Evolutionary conservation across 1,140 invertebrate genomes (phyloP).

Genomic region (Octopus sinensis): DNA sequence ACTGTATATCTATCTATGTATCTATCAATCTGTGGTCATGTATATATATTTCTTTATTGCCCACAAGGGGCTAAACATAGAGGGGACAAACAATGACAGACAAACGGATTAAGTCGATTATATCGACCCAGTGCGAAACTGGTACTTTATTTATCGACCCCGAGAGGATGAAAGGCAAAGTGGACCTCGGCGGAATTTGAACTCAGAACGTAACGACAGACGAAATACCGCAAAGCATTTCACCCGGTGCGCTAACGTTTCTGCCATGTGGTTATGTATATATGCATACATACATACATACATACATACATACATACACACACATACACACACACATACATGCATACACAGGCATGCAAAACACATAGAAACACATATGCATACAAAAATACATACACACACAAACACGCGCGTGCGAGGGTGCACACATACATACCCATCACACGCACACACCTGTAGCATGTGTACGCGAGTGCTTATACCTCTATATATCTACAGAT

Average conservation of each 20-base stretch:
- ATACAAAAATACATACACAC: not conserved
- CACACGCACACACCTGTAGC: not conserved
- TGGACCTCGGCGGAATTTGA: too few relatives aligned
- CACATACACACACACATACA: not conserved
- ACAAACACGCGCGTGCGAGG: not conserved
- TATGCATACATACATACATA: not conserved
- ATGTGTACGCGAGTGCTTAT: not conserved
- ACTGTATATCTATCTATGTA: too few relatives aligned
- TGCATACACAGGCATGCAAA: not conserved
- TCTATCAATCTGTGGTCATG: too few relatives aligned
- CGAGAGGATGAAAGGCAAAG: not conserved
- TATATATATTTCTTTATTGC: too few relatives aligned
- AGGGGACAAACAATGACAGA: too few relatives aligned
- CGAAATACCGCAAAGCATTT: too few relatives aligned
- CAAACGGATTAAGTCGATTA: too few relatives aligned
- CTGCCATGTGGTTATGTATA: not conserved
- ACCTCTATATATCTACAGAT: not conserved
- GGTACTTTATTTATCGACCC: too few relatives aligned
- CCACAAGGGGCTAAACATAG: too few relatives aligned
- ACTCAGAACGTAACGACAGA: too few relatives aligned
- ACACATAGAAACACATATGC: not conserved
- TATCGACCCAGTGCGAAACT: too few relatives aligned
- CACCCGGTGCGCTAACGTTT: too few relatives aligned
- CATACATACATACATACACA: not conserved
- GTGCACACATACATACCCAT: not conserved